Evolutionary conservation across 1,140 invertebrate species (phyloP).

Genomic region (Anagrus nilaparvatae): DNA sequence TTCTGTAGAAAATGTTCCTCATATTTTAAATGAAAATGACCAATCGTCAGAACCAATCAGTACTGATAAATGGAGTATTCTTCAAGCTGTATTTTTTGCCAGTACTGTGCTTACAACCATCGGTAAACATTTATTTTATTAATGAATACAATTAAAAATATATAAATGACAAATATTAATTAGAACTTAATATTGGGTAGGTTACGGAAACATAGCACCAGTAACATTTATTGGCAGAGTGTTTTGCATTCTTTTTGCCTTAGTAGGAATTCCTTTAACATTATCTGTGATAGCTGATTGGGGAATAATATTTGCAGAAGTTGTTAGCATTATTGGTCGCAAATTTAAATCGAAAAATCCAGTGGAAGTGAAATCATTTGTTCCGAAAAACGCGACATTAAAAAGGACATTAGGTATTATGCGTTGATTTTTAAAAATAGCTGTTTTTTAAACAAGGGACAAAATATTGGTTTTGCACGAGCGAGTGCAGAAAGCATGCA

Average conservation of each 20-base stretch:
- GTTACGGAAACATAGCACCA: slow-evolving; percentile 92
- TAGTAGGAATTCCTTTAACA: slow-evolving; percentile 87
- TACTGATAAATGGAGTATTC: slow-evolving; percentile 59
- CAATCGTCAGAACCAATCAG: slow-evolving; percentile 33
- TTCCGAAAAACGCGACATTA: slow-evolving; percentile 25
- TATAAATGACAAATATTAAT: neutral
- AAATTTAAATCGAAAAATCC: slow-evolving; percentile 24
- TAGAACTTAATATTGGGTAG: slow-evolving; percentile 41
- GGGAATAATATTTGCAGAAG: slow-evolving; percentile 75
- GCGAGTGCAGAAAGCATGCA: too few relatives aligned
- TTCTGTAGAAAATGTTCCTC: slow-evolving; percentile 37
- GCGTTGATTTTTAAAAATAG: too few relatives aligned
- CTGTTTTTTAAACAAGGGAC: too few relatives aligned
- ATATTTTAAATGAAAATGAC: slow-evolving; percentile 28
- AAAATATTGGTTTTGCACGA: too few relatives aligned
- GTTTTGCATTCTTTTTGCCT: slow-evolving; percentile 87
- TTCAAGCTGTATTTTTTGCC: slow-evolving; percentile 74
- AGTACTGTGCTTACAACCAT: slow-evolving; percentile 78
- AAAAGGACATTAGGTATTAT: slow-evolving; percentile 27
- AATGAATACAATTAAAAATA: neutral
- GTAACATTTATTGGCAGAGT: slow-evolving; percentile 72
- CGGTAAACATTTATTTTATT: slow-evolving; percentile 43
- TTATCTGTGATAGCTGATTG: slow-evolving; percentile 88
- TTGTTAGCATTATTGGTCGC: slow-evolving; percentile 42
- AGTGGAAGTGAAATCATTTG: slow-evolving; percentile 14